phyloP scores from a whole-genome alignment of 2,888 invertebrate species.

The Pecten maximus region DNA sequence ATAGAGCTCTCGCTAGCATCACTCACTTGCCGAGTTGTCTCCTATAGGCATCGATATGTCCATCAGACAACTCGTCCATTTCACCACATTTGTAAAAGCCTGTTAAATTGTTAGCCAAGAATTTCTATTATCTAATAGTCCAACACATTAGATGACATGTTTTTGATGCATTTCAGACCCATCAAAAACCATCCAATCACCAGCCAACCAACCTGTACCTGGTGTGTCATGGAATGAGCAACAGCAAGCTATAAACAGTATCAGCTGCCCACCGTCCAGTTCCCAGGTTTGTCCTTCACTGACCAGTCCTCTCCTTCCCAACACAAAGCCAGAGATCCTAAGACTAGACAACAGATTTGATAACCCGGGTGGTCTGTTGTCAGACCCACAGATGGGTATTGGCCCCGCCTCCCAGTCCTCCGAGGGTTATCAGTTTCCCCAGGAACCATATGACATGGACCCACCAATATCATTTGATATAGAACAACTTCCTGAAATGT shows the following conservation, averaged over 20 bases:
- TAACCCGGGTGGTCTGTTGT: not conserved
- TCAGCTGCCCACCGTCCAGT: not conserved
- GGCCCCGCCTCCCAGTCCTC: not conserved
- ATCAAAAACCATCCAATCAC: not conserved
- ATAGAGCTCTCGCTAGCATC: too few species aligned
- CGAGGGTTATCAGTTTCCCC: not conserved
- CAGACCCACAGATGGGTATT: not conserved
- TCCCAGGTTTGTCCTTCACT: conserved; percentile 27
- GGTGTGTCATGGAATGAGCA: not conserved
- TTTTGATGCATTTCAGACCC: not conserved
- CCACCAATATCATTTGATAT: not conserved
- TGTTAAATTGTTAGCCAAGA: too few species aligned
- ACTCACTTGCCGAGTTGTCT: too few species aligned
- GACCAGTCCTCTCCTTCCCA: conserved; percentile 38
- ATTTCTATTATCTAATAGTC: not conserved
- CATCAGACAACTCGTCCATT: too few species aligned
- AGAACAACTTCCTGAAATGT: conserved; percentile 27
- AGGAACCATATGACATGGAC: not conserved
- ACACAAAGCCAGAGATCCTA: conserved; percentile 14
- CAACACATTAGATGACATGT: not conserved
- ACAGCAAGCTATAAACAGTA: not conserved
- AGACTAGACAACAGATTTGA: conserved; percentile 20
- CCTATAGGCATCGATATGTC: too few species aligned
- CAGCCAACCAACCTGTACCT: not conserved
- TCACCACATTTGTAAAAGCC: too few species aligned